These are phyloP conservation scores for Harlomillsia oculata DNA, from an alignment of 1,140 invertebrate genomes.

Conservation along the genomic window DNA sequence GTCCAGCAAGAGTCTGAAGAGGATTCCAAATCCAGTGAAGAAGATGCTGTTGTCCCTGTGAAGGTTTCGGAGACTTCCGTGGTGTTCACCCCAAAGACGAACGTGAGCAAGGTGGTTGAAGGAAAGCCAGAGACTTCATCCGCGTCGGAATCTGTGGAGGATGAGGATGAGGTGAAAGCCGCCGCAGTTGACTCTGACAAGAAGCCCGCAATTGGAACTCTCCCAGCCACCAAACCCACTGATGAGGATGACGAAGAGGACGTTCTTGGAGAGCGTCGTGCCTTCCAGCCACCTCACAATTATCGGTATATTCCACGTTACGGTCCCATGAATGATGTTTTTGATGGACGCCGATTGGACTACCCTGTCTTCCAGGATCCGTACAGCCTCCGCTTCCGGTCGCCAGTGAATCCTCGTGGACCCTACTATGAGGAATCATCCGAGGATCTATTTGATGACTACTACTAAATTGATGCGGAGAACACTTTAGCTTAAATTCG, in stretches of 20 bases:
- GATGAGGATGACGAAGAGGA: slow-evolving; percentile 9
- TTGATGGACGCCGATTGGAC: background rate
- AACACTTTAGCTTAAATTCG: too few species aligned
- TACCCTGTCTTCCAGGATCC: background rate
- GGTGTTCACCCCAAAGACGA: background rate
- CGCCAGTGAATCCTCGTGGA: too few species aligned
- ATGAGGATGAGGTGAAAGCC: background rate
- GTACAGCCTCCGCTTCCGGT: too few species aligned
- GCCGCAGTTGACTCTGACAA: background rate
- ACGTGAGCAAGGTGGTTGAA: background rate
- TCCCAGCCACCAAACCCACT: background rate
- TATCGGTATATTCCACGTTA: background rate
- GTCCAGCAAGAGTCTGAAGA: too few species aligned
- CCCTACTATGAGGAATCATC: too few species aligned
- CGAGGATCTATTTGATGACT: too few species aligned
- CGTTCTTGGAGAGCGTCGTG: background rate
- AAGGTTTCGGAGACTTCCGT: slow-evolving; percentile 1
- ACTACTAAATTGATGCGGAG: too few species aligned
- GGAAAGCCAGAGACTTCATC: background rate
- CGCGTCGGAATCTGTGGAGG: slow-evolving; percentile 5
- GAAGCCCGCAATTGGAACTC: background rate
- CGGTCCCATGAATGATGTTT: background rate
- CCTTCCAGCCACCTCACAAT: background rate
- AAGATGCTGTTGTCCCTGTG: background rate
- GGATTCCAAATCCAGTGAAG: background rate